These are phyloP conservation scores for Drosophila albomicans DNA, from an alignment of 1,140 invertebrate species.

Conservation along the genomic window DNA sequence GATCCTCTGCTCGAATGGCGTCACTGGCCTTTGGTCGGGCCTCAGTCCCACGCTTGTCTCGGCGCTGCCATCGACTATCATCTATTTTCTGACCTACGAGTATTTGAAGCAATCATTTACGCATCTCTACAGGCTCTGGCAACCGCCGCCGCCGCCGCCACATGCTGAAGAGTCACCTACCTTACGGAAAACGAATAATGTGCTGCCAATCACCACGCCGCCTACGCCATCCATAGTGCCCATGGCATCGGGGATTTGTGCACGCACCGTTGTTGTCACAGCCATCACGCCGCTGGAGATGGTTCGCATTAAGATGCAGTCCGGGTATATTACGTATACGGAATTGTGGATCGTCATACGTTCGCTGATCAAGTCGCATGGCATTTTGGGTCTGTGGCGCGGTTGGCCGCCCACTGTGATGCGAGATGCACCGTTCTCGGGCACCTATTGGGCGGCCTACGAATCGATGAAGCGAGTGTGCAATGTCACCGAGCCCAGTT, in stretches of 20 bases:
- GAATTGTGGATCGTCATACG: constrained; percentile 86
- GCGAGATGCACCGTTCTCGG: constrained; percentile 98
- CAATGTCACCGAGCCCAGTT: constrained; percentile 88
- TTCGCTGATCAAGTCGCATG: constrained; percentile 90
- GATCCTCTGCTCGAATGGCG: constrained; percentile 94
- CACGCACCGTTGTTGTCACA: constrained; percentile 93
- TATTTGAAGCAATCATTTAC: constrained; percentile 90
- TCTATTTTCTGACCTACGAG: constrained; percentile 99
- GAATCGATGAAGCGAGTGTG: constrained; percentile 92
- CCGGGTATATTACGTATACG: constrained; percentile 93
- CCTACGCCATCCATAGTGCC: constrained; percentile 89
- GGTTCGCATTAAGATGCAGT: constrained; percentile 99
- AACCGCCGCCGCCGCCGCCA: constrained; percentile 84
- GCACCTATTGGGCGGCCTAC: constrained; percentile 97
- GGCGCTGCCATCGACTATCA: constrained; percentile 97
- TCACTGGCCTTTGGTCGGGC: constrained; percentile 97
- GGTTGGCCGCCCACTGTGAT: constrained; percentile 95
- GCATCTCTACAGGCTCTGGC: constrained; percentile 85
- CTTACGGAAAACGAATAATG: no score
- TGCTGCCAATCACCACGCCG: no score
- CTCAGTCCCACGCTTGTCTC: constrained; percentile 97
- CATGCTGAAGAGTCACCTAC: no score
- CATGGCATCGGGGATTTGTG: constrained; percentile 91
- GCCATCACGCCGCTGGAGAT: constrained; percentile 97
- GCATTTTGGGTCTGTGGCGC: constrained; percentile 93